A percentile compares a stretch with the other conserved stretches of the same genome.
phyloP scores from a whole-genome alignment of 2,888 invertebrate genomes.

The Andrena minutula region DNA sequence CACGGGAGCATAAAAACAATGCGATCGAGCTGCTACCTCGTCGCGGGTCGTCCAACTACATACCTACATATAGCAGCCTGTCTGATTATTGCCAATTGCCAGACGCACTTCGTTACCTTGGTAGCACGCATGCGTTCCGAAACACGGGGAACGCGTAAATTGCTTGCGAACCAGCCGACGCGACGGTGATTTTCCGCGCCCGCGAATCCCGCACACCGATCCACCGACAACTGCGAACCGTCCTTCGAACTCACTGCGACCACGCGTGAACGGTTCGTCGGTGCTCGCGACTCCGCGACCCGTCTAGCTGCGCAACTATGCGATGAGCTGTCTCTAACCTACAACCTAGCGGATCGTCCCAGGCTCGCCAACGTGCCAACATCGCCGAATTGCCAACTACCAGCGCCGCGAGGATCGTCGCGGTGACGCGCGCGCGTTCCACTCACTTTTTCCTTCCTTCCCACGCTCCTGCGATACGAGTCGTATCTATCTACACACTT shows the following conservation, averaged over 20 bases:
- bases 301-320: slow-evolving; percentile 37
- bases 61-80: slow-evolving; percentile 43
- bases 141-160: slow-evolving; percentile 62
- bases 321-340: slow-evolving; percentile 58
- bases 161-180: slow-evolving; percentile 6
- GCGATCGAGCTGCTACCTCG: slow-evolving; percentile 77
- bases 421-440: slow-evolving; percentile 38
- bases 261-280: neutral
- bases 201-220: neutral
- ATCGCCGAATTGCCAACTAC: slow-evolving; percentile 34
- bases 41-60: slow-evolving; percentile 68
- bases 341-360: slow-evolving; percentile 47
- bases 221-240: neutral
- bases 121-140: slow-evolving; percentile 68
- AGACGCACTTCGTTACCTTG: slow-evolving; percentile 59
- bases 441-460: neutral
- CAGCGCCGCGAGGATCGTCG: slow-evolving; percentile 10
- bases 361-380: slow-evolving; percentile 55
- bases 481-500: neutral
- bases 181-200: neutral
- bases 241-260: neutral
- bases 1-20: slow-evolving; percentile 77
- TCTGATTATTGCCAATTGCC: slow-evolving; percentile 52
- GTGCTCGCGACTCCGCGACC: slow-evolving; percentile 1
- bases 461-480: too few relatives aligned